Evolutionary conservation across 1,140 invertebrate species (phyloP), one percentile per base, ranked within the genome.

Genomic region (Gonioctena quinquepunctata): DNA sequence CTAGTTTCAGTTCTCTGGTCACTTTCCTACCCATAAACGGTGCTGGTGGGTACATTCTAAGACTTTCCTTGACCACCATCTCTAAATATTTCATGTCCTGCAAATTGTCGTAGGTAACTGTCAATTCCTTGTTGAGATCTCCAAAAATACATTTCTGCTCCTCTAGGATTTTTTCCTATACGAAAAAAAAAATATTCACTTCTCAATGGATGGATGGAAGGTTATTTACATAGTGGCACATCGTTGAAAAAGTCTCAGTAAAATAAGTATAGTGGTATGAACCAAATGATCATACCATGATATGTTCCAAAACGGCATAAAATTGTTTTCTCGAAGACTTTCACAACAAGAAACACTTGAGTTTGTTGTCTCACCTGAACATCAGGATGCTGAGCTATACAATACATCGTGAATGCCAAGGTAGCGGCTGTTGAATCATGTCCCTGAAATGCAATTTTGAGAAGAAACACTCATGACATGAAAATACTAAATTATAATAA

Each of bases 51-150:
- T 89, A 93, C 1, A 93, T 75, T 28, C 90, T 80, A 13, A 92
- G 77, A 2, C 87, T 83, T 80, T 92, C 90, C 79, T 91, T 94
- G 42, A 93, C 89, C 62, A 89, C 90, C 75, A 87, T 87, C 76
- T 93, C 92, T 71, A 94, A 79, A 77, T 93, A 94, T 74, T 88
- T 90, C 87, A 94, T 87, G 63, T 88, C 82, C 61, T 84, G 80
- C 42, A 92, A 75, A 77, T 93, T 91, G 28, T 90, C 88, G 73
- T 78, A 74, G 21, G 86, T 82, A 2, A 60, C 13, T 27, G 5
- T 16, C 5, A 16, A 22, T 23, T 25, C n/a, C 22, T 16, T 27
- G n/a, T 60, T 11, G 0, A 16, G 13, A 48, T 57, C 25, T 11
- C 27, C 25, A 26, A 60, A 59, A 11, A 68, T 68, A 16, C 33